Base-by-base conservation (phyloP, 2,888 invertebrate species). In the Pachycephus smyrnensis region DNA sequence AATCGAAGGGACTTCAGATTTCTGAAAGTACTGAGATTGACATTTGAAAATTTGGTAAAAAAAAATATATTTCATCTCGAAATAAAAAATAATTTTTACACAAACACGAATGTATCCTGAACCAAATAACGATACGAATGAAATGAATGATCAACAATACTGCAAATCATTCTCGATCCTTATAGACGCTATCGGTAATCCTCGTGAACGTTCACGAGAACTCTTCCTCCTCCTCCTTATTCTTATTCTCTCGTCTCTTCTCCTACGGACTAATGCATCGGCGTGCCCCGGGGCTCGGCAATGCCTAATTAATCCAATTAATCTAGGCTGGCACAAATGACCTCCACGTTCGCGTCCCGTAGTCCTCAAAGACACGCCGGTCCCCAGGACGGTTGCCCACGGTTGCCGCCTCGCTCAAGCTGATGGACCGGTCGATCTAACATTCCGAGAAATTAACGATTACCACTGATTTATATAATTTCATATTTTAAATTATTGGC, bases 261-360 rank as follows among this genome's bases (percentile, higher is more conserved):
- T 82, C 79, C 84, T 78, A 81, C 76, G 83, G 86, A 86, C 90
- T 90, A 90, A 90, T 91, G 90, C 90, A 90, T 84, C 87, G 85
- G 84, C 86, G 85, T 86, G 86, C 89, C 89, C 88, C 87, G 86
- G 88, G 91, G 86, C 86, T 84, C 86, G 86, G 88, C 91, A 90
- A 91, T 91, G 88, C 89, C 91, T 91, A 91, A 91, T 91, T 91
- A 91, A 91, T 91, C 91, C 89, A 91, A 90, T 91, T 90, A 91
- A 91, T 91, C 91, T 91, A 90, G 88, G 87, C 88, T 84, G 87
- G 89, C 90, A 91, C 89, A 91, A 91, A 91, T 91, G 91, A 91
- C 91, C 91, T 87, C 88, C 86, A 87, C 84, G 83, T 74, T 80
- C 80, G 81, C 80, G 73, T 75, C 71, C 71, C 71, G 71, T 31